Evolutionary conservation across 23 tunicate species (phyloP).

Genomic region (Ascidia mentula): DNA sequence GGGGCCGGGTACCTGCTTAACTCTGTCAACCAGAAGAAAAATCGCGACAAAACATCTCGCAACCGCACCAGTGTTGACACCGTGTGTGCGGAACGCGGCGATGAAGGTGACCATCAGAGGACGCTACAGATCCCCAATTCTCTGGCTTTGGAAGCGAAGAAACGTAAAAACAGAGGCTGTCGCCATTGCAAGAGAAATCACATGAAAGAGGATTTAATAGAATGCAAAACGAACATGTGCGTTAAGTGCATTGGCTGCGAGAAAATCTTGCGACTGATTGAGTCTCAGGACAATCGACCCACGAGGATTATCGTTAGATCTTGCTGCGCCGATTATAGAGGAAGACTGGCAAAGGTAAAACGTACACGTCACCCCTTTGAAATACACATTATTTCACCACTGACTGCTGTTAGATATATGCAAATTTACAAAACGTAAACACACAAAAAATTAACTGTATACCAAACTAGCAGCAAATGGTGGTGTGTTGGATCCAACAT

Average conservation of each 20-base stretch:
- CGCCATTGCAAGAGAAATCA: slow-evolving; percentile 61
- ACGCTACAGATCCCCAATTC: not conserved
- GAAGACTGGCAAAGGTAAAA: slow-evolving; percentile 47
- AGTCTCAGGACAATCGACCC: not conserved
- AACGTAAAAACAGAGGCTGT: slow-evolving; percentile 28
- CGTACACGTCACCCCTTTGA: not conserved
- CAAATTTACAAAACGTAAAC: too few species aligned
- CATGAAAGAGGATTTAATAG: not conserved
- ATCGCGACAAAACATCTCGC: not conserved
- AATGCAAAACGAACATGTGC: not conserved
- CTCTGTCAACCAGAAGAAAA: slow-evolving; percentile 33
- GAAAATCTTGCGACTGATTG: slow-evolving; percentile 12
- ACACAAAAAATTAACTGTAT: too few species aligned
- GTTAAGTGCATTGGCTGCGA: slow-evolving; percentile 52
- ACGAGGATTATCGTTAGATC: slow-evolving; percentile 24
- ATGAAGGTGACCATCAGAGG: not conserved
- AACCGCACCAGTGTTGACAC: not conserved
- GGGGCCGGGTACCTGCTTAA: slow-evolving; percentile 53
- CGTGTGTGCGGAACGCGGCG: not conserved
- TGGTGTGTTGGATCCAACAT: too few species aligned
- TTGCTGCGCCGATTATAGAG: slow-evolving; percentile 58
- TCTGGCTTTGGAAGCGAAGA: not conserved
- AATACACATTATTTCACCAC: too few species aligned
- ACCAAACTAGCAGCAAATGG: too few species aligned
- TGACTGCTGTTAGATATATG: too few species aligned